These are phyloP conservation scores for Pungitius pungitius DNA, from an alignment of 2,113 vertebrate species.

Conservation along the genomic window DNA sequence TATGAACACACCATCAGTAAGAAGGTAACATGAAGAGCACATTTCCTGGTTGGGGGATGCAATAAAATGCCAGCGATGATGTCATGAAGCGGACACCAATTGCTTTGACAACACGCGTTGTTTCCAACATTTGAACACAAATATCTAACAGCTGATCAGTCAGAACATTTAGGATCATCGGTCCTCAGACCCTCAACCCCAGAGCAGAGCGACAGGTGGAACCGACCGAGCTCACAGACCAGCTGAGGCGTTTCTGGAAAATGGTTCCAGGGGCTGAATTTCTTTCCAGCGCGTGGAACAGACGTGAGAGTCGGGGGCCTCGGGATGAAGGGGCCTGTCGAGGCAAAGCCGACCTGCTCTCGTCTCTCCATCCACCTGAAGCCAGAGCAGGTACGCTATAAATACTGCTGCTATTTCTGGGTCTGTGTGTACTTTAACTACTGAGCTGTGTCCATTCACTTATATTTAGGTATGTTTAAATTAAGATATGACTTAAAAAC, in stretches of 20 bases:
- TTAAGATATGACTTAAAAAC: no score
- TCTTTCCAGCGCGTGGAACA: slow-evolving; percentile 49
- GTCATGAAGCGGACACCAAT: background rate
- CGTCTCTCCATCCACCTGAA: slow-evolving; percentile 31
- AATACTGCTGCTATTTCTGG: background rate
- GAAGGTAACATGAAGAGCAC: no score
- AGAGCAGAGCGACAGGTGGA: slow-evolving; percentile 11
- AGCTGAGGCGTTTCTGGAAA: slow-evolving; percentile 59
- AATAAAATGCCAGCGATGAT: no score
- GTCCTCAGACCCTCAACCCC: no score
- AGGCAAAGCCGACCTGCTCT: slow-evolving; percentile 30
- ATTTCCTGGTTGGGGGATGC: background rate
- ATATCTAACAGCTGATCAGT: no score
- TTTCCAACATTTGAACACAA: background rate
- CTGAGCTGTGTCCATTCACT: background rate
- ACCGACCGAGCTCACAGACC: background rate
- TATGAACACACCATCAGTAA: no score
- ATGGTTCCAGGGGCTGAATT: slow-evolving; percentile 69
- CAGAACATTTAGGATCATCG: background rate
- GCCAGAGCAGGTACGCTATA: background rate
- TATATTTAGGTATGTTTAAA: background rate
- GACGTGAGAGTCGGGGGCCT: slow-evolving; percentile 53
- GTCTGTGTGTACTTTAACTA: background rate
- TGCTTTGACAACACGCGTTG: background rate
- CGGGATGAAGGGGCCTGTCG: slow-evolving; percentile 61